phyloP scores from a whole-genome alignment of 2,888 invertebrate genomes.

The Pterostichus madidus region DNA sequence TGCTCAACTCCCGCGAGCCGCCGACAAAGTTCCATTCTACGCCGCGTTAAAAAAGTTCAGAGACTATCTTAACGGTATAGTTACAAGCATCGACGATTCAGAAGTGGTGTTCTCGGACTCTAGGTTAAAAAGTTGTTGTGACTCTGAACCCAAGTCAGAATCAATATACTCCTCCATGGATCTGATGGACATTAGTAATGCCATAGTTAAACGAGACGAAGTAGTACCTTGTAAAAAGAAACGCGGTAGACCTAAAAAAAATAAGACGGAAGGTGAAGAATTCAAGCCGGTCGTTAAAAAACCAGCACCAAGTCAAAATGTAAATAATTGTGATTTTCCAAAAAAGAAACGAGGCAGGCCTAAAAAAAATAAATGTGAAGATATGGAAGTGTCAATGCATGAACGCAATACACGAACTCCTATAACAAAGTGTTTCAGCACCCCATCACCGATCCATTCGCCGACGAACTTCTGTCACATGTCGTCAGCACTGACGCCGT shows the following conservation, averaged over 20 bases:
- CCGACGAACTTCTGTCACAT: conserved; percentile 78
- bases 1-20: conserved; percentile 97
- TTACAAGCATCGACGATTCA: conserved; percentile 90
- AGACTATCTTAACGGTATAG: conserved; percentile 93
- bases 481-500: conserved; percentile 75
- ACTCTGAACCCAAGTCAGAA: conserved; percentile 79
- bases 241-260: conserved; percentile 93
- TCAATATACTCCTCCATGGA: conserved; percentile 73
- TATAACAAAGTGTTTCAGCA: conserved; percentile 78
- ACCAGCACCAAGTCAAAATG: conserved; percentile 72
- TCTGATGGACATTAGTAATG: conserved; percentile 78
- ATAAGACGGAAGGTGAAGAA: conserved; percentile 85
- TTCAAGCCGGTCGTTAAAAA: conserved; percentile 79
- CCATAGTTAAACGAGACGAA: conserved; percentile 80
- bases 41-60: conserved; percentile 96
- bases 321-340: conserved; percentile 81
- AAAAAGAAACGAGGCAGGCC: conserved; percentile 94
- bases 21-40: conserved; percentile 99
- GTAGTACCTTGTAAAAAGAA: conserved; percentile 90
- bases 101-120: conserved; percentile 92
- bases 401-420: conserved; percentile 77
- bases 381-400: conserved; percentile 77
- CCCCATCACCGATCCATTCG: conserved; percentile 78
- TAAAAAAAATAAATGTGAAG: conserved; percentile 89
- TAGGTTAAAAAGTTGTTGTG: conserved; percentile 83